Conservation (phyloP, 2,113 vertebrate genomes). For the Platichthys stellatus region DNA sequence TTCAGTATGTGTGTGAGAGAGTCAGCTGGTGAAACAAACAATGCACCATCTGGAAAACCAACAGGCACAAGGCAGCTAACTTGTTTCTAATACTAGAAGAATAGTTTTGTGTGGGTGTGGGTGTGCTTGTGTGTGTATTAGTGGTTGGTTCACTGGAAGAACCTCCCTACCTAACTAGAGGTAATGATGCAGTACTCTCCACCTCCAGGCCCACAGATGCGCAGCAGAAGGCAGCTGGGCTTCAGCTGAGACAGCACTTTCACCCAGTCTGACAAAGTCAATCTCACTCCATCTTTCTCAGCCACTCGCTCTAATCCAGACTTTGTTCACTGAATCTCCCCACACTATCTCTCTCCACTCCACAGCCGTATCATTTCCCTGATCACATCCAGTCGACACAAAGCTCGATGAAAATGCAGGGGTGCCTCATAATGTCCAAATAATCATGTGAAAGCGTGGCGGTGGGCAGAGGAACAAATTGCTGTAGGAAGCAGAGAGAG, state of each 20-base stretch:
- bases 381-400: constrained; percentile 50
- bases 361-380: constrained; percentile 38
- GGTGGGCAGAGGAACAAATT: constrained; percentile 49
- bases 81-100: constrained; percentile 3
- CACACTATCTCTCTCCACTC: constrained; percentile 12
- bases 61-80: neutral
- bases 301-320: constrained; percentile 49
- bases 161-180: constrained; percentile 25
- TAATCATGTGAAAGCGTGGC: constrained; percentile 55
- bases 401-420: constrained; percentile 54
- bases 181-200: constrained; percentile 62
- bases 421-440: constrained; percentile 63
- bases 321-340: constrained; percentile 39
- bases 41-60: constrained; percentile 34
- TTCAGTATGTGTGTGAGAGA: constrained; percentile 3
- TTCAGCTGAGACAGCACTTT: constrained; percentile 76
- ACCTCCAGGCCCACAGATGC: constrained; percentile 69
- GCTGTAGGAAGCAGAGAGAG: constrained; percentile 44
- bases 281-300: constrained; percentile 19
- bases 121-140: constrained; percentile 5
- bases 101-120: neutral
- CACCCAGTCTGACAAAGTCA: constrained; percentile 52
- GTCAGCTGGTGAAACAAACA: constrained; percentile 4
- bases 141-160: constrained; percentile 31
- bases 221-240: constrained; percentile 67